Evolutionary conservation across 2,797 vertebrate species (phyloP), one percentile per base, ranked within the genome.

Genomic region (Meda fulgida): DNA sequence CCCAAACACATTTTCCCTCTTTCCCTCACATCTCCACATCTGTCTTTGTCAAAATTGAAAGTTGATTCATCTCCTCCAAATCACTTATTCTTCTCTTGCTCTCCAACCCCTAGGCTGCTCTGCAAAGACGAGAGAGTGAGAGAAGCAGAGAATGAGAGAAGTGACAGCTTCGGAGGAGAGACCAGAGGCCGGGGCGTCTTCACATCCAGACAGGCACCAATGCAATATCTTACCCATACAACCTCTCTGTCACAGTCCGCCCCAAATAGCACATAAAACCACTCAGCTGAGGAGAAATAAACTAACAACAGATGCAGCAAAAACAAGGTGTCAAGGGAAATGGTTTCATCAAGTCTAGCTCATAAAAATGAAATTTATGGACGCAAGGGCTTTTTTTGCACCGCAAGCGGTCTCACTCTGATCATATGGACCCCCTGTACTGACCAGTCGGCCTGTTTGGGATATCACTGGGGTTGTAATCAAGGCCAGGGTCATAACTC

Each of bases 311-410:
- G 90, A 92, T 89, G 90, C 87, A 87, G 84, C 89, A 91, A 91
- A 92, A 92, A 93, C 91, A 85, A 75, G 84, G 90, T 92, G 93
- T 95, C 93, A 92, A 90, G 93, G 93, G 93, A 93, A 93, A 93
- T 89, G 85, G 92, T 94, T 94, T 94, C 93, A 95, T 95, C 93
- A 94, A 93, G 92, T 92, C 92, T 80, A 82, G 91, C 93, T 94
- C 93, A 93, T 95, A 94, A 94, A 93, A 93, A 79, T 63, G 70
- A 83, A 80, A 91, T 92, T 92, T 90, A 92, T 89, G 51, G 86
- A 81, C 19, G 55, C 21, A 75, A 21, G 76, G 71, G 69, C 66
- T 78, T 85, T 34, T 51, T 87, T 79, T 65, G 38, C 84, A 43
- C 85, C 9, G 63, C 82, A 51, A 84, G 85, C 70, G 66, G 73